Conservation (phyloP, 2,797 vertebrate species). For the Alcedo quadribrachys region DNA sequence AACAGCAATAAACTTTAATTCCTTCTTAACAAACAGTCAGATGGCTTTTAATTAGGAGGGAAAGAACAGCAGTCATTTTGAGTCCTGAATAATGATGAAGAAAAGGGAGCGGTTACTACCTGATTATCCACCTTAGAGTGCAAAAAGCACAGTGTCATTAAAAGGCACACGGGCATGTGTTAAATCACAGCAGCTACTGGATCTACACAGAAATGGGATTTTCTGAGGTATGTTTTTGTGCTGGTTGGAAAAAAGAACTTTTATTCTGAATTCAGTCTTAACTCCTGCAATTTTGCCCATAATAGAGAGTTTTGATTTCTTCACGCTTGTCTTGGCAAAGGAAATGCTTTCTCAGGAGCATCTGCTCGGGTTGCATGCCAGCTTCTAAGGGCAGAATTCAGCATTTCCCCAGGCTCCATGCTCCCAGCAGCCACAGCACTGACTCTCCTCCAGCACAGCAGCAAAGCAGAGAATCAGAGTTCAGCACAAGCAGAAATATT, state of each 20-base stretch:
- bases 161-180: neutral
- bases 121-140: no score
- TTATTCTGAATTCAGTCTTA: neutral
- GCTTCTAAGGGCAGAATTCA: neutral
- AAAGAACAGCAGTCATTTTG: neutral
- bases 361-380: neutral
- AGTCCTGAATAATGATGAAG: neutral
- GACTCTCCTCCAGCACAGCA: neutral
- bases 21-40: neutral
- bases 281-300: neutral
- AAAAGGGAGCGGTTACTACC: neutral
- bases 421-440: neutral
- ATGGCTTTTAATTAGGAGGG: neutral
- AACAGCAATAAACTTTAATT: neutral
- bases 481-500: constrained; percentile 16
- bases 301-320: neutral
- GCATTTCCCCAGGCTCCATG: neutral
- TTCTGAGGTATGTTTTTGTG: neutral
- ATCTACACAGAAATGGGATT: neutral
- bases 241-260: neutral
- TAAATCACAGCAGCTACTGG: neutral
- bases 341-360: constrained; percentile 1
- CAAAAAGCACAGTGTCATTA: neutral
- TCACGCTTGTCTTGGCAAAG: neutral
- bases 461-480: neutral